Conservation (phyloP, 2,113 vertebrate genomes). For the Emydura subglobosa region DNA sequence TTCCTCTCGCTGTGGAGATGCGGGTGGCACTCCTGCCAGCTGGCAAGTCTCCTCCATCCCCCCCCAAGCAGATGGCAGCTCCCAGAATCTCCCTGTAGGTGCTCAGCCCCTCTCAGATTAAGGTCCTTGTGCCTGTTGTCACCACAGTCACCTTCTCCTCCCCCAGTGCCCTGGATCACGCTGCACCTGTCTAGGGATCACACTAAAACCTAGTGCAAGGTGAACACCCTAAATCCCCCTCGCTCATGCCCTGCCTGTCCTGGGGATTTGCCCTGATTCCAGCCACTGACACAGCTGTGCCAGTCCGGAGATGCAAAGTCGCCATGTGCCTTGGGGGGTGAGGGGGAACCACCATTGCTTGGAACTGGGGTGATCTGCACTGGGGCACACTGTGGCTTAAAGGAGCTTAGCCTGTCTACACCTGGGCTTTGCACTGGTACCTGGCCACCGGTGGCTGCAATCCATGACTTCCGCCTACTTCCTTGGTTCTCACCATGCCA, state of each 20-base stretch:
- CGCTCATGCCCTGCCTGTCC: no score
- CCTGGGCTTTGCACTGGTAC: fast-evolving
- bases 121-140: neutral
- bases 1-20: neutral
- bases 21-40: neutral
- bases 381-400: neutral
- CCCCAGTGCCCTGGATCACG: neutral
- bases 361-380: fast-evolving
- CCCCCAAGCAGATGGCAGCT: neutral
- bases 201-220: neutral
- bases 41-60: neutral
- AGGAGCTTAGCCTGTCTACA: neutral
- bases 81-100: neutral
- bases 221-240: neutral
- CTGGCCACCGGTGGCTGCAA: fast-evolving
- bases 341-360: neutral
- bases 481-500: neutral
- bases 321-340: neutral
- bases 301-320: neutral
- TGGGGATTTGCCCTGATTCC: neutral
- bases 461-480: fast-evolving
- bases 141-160: neutral
- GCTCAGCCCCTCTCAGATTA: neutral
- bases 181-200: neutral
- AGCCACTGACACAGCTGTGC: neutral